Conservation (phyloP, 2,113 vertebrate genomes). For the Pheucticus melanocephalus region DNA sequence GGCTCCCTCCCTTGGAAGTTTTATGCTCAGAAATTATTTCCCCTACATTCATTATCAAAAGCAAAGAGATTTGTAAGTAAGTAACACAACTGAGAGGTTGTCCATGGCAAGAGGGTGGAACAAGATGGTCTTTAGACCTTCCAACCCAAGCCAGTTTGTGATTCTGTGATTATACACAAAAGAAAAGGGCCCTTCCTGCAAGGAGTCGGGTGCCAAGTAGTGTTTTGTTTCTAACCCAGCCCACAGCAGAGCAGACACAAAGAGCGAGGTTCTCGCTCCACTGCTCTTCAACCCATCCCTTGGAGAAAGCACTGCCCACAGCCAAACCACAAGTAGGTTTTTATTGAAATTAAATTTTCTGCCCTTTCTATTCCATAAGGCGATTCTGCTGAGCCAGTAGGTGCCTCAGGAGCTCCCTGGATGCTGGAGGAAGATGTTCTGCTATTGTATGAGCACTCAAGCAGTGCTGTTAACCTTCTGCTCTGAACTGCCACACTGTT, state of each 20-base stretch:
- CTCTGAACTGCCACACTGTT: background rate
- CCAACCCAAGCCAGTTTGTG: background rate
- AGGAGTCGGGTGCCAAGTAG: background rate
- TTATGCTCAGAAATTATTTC: background rate
- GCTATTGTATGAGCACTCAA: background rate
- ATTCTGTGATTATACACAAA: background rate
- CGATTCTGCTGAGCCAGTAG: background rate
- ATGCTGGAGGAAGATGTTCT: background rate
- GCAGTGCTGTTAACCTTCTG: background rate
- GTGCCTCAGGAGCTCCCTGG: background rate
- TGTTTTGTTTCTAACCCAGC: background rate
- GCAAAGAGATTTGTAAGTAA: background rate
- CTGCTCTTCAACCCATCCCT: background rate
- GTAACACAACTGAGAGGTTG: background rate
- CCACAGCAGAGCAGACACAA: background rate
- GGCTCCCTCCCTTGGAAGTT: background rate
- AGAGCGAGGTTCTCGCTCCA: fast-evolving
- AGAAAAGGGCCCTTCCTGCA: background rate
- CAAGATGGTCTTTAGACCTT: background rate
- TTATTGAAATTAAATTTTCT: background rate
- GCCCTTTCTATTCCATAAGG: background rate
- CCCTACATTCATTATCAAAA: background rate
- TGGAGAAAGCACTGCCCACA: background rate
- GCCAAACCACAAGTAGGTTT: background rate
- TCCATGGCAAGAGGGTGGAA: background rate